Percentiles rank a stretch among this genome's conserved stretches.
phyloP scores from a whole-genome alignment of 2,888 invertebrate genomes.

The Nebria brevicollis region DNA sequence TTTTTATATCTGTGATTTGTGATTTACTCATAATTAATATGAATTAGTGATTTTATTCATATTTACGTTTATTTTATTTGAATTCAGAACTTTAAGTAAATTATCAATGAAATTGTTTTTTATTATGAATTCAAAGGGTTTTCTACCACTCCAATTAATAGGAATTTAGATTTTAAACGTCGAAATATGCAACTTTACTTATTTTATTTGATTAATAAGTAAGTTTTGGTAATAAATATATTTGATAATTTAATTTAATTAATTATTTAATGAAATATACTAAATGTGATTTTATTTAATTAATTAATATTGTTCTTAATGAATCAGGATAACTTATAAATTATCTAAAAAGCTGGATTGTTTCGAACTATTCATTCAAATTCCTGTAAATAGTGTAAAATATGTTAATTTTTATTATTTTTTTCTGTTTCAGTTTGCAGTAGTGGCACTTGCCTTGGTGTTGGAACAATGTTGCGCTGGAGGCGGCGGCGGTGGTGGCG shows the following conservation, averaged over 20 bases:
- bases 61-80: too few relatives aligned
- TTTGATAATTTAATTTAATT: background rate
- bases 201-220: background rate
- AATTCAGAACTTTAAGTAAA: background rate
- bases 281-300: too few relatives aligned
- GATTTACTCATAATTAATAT: too few relatives aligned
- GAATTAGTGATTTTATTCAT: too few relatives aligned
- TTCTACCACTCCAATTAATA: background rate
- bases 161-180: background rate
- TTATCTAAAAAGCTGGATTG: too few relatives aligned
- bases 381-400: conserved; percentile 53
- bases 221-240: too few relatives aligned
- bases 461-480: conserved; percentile 60
- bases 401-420: conserved; percentile 59
- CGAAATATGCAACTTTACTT: background rate
- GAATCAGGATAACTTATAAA: too few relatives aligned
- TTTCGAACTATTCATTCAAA: too few relatives aligned
- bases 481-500: conserved; percentile 64
- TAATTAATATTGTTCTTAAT: too few relatives aligned
- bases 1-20: too few relatives aligned
- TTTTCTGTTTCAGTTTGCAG: conserved; percentile 56
- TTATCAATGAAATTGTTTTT: background rate
- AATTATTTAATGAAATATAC: background rate
- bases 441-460: conserved; percentile 59
- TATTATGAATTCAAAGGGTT: too few relatives aligned